These are phyloP conservation scores for Bimastos eiseni DNA, from an alignment of 2,888 invertebrate genomes.

Conservation along the genomic window DNA sequence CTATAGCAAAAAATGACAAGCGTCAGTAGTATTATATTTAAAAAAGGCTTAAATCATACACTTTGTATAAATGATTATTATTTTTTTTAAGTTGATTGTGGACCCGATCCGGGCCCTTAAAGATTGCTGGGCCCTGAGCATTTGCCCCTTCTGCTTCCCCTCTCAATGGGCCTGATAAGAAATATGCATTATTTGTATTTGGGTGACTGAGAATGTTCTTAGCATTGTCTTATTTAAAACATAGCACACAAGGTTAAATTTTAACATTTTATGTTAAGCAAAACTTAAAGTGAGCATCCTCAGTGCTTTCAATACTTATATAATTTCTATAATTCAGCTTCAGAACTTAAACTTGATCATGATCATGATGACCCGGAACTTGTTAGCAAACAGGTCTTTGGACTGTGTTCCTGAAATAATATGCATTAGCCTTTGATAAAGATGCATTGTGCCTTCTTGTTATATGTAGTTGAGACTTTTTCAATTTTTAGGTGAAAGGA, in stretches of 20 bases:
- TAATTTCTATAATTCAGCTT: neutral
- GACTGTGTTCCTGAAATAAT: too few species aligned
- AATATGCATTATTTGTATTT: neutral
- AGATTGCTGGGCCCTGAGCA: too few species aligned
- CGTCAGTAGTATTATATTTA: too few species aligned
- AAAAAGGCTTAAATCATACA: too few species aligned
- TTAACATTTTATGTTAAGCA: neutral
- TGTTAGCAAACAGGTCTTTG: too few species aligned
- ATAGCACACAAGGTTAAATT: neutral
- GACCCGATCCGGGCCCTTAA: too few species aligned
- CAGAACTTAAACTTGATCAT: neutral
- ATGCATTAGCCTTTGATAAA: neutral
- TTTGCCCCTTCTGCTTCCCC: too few species aligned
- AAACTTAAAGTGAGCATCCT: neutral
- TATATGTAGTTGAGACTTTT: neutral
- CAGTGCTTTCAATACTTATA: neutral
- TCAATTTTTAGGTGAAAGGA: slow-evolving; percentile 75
- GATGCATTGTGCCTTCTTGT: too few species aligned
- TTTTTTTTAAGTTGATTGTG: too few species aligned
- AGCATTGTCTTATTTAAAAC: neutral
- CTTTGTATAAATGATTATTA: too few species aligned
- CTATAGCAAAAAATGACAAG: too few species aligned
- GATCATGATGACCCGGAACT: neutral
- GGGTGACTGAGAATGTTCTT: neutral
- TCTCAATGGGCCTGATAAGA: too few species aligned